Percentiles rank a stretch among this genome's conserved stretches.
Evolutionary conservation across 2,888 invertebrate genomes (phyloP).

Genomic region (Oxystoma pomonae): DNA sequence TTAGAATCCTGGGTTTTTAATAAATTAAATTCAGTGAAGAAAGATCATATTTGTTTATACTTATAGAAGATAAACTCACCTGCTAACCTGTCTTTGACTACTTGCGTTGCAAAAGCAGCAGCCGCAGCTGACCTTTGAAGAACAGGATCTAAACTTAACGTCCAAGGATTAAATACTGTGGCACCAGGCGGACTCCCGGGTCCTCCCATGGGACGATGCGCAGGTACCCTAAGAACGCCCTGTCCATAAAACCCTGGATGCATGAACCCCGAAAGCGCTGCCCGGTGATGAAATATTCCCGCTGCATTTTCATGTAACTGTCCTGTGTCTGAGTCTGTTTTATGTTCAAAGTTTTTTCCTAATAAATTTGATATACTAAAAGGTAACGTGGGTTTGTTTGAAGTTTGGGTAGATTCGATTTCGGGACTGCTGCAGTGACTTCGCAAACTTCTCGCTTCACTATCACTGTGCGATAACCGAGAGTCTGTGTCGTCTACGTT

Average conservation of each 20-base stretch:
- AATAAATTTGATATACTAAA: conserved; percentile 76
- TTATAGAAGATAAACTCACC: conserved; percentile 60
- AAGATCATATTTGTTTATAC: too few species aligned
- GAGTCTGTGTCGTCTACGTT: conserved; percentile 64
- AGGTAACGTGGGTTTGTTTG: conserved; percentile 58
- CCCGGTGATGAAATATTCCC: conserved; percentile 38
- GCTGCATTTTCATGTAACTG: conserved; percentile 36
- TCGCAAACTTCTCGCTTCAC: conserved; percentile 52
- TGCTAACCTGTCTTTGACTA: conserved; percentile 78
- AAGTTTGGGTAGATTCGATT: conserved; percentile 48
- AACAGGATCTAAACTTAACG: conserved; percentile 58
- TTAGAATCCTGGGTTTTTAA: too few species aligned
- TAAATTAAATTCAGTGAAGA: too few species aligned
- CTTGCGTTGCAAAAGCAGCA: conserved; percentile 75
- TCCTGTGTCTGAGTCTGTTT: conserved; percentile 43
- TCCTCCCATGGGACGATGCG: conserved; percentile 65
- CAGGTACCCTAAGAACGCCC: conserved; percentile 79
- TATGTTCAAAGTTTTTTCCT: conserved; percentile 43
- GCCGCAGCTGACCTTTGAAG: conserved; percentile 62
- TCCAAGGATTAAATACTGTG: conserved; percentile 46
- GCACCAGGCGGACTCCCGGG: conserved; percentile 44
- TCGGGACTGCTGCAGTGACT: conserved; percentile 48
- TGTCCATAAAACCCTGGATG: conserved; percentile 52
- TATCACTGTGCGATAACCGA: conserved; percentile 57
- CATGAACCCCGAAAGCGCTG: conserved; percentile 41